A percentile compares a stretch with the other conserved stretches of the same genome.
Conservation (phyloP, 1,140 invertebrate species). For the Drosophila virilis region DNA sequence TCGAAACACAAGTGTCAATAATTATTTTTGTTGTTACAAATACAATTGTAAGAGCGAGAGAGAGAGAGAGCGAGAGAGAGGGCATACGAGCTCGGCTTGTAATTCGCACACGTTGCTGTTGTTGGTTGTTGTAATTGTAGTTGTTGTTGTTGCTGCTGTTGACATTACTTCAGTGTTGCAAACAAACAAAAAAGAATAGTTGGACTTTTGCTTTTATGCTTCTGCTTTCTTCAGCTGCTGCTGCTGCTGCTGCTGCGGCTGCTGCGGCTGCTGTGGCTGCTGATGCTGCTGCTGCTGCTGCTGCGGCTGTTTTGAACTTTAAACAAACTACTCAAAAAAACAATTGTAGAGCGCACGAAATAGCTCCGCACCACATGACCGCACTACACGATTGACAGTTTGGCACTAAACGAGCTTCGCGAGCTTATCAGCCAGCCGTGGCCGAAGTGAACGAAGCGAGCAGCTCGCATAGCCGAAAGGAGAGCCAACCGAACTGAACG, state of each 20-base stretch:
- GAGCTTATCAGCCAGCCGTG: constrained; percentile 37
- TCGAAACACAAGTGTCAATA: constrained; percentile 35
- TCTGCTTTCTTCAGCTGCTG: constrained; percentile 28
- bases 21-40: constrained; percentile 18
- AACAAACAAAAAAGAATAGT: constrained; percentile 34
- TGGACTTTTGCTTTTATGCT: constrained; percentile 31
- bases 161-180: constrained; percentile 7
- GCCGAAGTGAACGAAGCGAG: constrained; percentile 1
- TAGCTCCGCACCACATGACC: constrained; percentile 75
- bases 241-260: constrained; percentile 10
- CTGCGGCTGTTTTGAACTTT: constrained; percentile 38
- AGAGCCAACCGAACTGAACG: constrained; percentile 17
- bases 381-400: constrained; percentile 81
- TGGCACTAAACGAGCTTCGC: constrained; percentile 66
- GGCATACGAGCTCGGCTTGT: constrained; percentile 29
- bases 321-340: constrained; percentile 70
- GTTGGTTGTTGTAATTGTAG: constrained; percentile 18
- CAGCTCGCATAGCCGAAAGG: constrained; percentile 4
- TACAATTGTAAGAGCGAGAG: not conserved
- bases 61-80: not conserved
- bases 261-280: constrained; percentile 8
- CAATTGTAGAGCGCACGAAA: constrained; percentile 54
- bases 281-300: constrained; percentile 1
- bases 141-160: constrained; percentile 25
- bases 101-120: constrained; percentile 24